Evolutionary conservation across 2,797 vertebrate genomes (phyloP), one percentile per base, ranked within the genome.

Genomic region (Hydrolagus colliei): DNA sequence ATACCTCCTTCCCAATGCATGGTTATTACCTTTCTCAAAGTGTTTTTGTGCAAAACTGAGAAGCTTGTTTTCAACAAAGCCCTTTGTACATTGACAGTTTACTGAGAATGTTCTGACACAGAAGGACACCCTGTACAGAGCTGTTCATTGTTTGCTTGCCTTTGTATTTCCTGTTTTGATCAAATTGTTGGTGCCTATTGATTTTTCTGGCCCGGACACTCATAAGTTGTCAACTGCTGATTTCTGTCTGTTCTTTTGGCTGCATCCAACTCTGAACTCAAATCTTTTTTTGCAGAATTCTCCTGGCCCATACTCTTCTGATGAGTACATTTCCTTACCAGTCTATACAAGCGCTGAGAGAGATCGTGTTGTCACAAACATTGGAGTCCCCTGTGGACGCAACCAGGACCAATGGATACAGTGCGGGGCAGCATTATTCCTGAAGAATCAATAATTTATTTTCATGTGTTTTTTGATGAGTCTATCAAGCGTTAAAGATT

Each of bases 391-490:
- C 18, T 98, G 96, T 86, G 96, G 96, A 73, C 91, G 92, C 27
- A 93, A 91, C 91, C 93, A 94, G 63, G 95, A 94, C 91, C 96
- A 94, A 86, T 99, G 98, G 97, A 96, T 99, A 87, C 98, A 98
- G 65, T 95, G 95, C 1, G 97, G 97, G 13, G 95, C 97, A 0
- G 98, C 97, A 63, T 93, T 99, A 13, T 99, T 99, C 89, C 94
- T 99, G 65, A 98, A 96, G 91, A 96, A 95, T 86, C 95, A 96
- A 86, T 98, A 93, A 87, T 22, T 1, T 71, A n/a, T 76, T 85
- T 11, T 27, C 78, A 6, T 32, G 18, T 73, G 12, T 87, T 87
- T 61, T 84, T 86, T 86, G 52, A 14, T 67, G 27, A 86, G 65
- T 52, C 0, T 1, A 72, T 87, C 72, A 85, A 85, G 67, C 12